phyloP scores from a whole-genome alignment of 1,140 invertebrate genomes.

The Drosophila pachea region DNA sequence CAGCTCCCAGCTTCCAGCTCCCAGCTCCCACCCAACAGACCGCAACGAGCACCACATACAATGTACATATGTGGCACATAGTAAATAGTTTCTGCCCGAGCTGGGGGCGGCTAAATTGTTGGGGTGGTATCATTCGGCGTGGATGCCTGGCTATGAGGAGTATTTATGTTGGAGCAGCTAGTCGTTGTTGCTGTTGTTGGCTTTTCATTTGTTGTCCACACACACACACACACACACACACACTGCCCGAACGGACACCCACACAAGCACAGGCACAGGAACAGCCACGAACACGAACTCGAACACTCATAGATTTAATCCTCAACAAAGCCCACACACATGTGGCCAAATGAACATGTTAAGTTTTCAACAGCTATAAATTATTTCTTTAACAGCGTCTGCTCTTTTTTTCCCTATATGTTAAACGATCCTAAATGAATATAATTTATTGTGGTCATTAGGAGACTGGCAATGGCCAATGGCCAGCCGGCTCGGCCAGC shows the following conservation, averaged over 20 bases:
- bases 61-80: slow-evolving; percentile 47
- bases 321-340: slow-evolving; percentile 52
- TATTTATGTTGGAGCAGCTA: slow-evolving; percentile 44
- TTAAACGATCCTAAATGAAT: slow-evolving; percentile 74
- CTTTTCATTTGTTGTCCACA: slow-evolving; percentile 58
- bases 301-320: slow-evolving; percentile 34
- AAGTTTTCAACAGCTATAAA: slow-evolving; percentile 76
- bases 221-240: slow-evolving; percentile 28
- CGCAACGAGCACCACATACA: slow-evolving; percentile 29
- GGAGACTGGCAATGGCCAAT: slow-evolving; percentile 18
- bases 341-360: slow-evolving; percentile 74
- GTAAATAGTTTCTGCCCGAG: slow-evolving; percentile 66
- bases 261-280: slow-evolving; percentile 14
- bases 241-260: background rate
- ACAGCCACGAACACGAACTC: slow-evolving; percentile 8
- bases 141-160: slow-evolving; percentile 39
- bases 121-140: slow-evolving; percentile 33
- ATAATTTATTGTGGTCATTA: slow-evolving; percentile 76
- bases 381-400: slow-evolving; percentile 69
- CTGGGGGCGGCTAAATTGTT: slow-evolving; percentile 37
- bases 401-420: slow-evolving; percentile 53
- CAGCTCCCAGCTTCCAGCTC: slow-evolving; percentile 34
- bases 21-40: slow-evolving; percentile 24
- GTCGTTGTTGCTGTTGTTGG: slow-evolving; percentile 53
- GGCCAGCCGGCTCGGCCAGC: slow-evolving; percentile 5